Percentiles rank a stretch among this genome's conserved stretches.
These are phyloP conservation scores for Lasioglossum lativentre DNA, from an alignment of 2,888 invertebrate genomes.

Conservation along the genomic window DNA sequence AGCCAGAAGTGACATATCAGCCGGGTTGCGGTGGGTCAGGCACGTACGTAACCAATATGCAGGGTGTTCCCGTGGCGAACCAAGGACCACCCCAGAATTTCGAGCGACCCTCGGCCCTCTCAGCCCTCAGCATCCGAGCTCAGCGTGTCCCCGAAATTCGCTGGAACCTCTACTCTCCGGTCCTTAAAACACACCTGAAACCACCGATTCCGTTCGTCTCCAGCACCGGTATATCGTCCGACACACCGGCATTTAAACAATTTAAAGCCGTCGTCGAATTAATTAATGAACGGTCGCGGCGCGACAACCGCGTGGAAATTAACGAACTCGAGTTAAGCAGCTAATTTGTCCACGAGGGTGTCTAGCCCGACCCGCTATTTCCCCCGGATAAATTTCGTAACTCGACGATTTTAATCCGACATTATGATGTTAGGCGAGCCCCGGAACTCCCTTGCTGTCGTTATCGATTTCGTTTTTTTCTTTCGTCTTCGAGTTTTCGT, in stretches of 20 bases:
- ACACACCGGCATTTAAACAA: constrained; percentile 58
- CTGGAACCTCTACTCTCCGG: background rate
- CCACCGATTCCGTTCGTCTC: background rate
- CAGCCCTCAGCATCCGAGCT: constrained; percentile 11
- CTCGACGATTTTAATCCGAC: constrained; percentile 15
- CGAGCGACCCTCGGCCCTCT: constrained; percentile 18
- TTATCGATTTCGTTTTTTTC: background rate
- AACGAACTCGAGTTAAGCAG: constrained; percentile 56
- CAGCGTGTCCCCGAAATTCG: constrained; percentile 34
- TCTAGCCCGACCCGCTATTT: background rate
- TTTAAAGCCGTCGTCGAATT: constrained; percentile 59
- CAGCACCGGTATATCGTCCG: background rate
- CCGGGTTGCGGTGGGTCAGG: constrained; percentile 65
- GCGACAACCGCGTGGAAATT: constrained; percentile 56
- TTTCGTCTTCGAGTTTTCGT: background rate
- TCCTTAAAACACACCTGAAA: constrained; percentile 1
- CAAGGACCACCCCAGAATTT: constrained; percentile 52
- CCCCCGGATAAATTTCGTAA: background rate
- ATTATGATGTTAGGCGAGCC: background rate
- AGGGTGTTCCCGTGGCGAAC: constrained; percentile 64
- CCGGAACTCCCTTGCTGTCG: background rate
- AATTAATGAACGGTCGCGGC: constrained; percentile 60
- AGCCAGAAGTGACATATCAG: constrained; percentile 67
- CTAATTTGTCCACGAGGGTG: constrained; percentile 50
- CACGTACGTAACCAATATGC: constrained; percentile 72